Evolutionary conservation across 1,140 invertebrate genomes (phyloP).

Genomic region (Drosophila hydei): DNA sequence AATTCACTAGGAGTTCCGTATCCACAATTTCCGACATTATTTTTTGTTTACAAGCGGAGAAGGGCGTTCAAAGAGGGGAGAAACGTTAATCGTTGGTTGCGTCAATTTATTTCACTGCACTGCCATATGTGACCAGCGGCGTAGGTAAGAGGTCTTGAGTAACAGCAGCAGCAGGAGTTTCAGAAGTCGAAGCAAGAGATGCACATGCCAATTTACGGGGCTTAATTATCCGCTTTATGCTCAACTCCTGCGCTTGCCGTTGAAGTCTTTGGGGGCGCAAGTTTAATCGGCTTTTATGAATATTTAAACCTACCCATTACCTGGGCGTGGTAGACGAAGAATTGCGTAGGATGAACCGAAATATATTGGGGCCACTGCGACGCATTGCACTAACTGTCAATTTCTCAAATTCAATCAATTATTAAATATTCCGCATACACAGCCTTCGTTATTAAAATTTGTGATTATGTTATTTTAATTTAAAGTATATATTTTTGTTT

Average conservation of each 20-base stretch:
- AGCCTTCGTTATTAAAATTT: slow-evolving; percentile 11
- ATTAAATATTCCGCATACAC: slow-evolving; percentile 33
- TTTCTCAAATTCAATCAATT: slow-evolving; percentile 21
- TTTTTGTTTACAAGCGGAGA: background rate
- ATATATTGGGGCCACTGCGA: slow-evolving; percentile 20
- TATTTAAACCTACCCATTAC: slow-evolving; percentile 11
- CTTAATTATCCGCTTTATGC: slow-evolving; percentile 38
- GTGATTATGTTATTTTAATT: background rate
- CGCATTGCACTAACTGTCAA: background rate
- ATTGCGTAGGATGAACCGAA: slow-evolving; percentile 19
- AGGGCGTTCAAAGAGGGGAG: background rate
- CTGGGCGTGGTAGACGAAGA: slow-evolving; percentile 17
- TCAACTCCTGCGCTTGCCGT: background rate
- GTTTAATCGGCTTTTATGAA: slow-evolving; percentile 11
- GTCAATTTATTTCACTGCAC: slow-evolving; percentile 53
- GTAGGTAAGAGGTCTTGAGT: background rate
- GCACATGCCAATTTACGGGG: slow-evolving; percentile 14
- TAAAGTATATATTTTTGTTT: too few relatives aligned
- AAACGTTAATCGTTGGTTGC: slow-evolving; percentile 32
- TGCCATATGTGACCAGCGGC: slow-evolving; percentile 29
- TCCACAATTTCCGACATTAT: slow-evolving; percentile 81
- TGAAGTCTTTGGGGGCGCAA: slow-evolving; percentile 1
- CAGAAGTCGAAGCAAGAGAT: background rate
- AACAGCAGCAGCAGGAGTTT: background rate
- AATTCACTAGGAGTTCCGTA: slow-evolving; percentile 80